Evolutionary conservation across 2,113 vertebrate species (phyloP), one percentile per base, ranked within the genome.

Genomic region (Mormyrus lacerda): DNA sequence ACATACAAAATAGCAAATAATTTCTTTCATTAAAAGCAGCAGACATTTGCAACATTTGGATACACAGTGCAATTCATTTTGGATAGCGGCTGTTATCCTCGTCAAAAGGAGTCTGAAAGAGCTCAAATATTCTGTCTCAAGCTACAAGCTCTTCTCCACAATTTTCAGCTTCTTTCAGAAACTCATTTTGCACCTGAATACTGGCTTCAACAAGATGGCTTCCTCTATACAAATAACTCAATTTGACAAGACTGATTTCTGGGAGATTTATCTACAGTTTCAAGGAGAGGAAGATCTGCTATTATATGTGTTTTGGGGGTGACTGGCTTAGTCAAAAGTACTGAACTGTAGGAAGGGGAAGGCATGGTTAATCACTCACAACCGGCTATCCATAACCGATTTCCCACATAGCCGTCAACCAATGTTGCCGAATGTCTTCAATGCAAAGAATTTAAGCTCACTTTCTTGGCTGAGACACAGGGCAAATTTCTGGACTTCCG

Each of bases 11-110:
- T 45, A 76, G 44, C 47, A 88, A 88, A 35, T 44, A 5, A 48
- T 88, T 73, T 73, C 65, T 65, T 61, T 73, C 87, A 69, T 47
- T 88, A 31, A 73, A 76, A 61, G 73, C 45, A 73, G 24, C 15
- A 45, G n/a, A 88, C 47, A 73, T 88, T 88, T 73, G n/a, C 61
- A 31, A 27, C 45, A 88, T 88, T 76, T 88, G 65, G 87, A 55
- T 65, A 45, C 58, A 65, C 61, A 76, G 58, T 73, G 61, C 65
- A 76, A 76, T 73, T 88, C 87, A 88, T 65, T 88, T 69, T 27
- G 1, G 45, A 88, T 73, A 69, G 58, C 5, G 8, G n/a, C 61
- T 50, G 61, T 73, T 88, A 88, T 31, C 27, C 73, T 42, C 19
- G 15, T 79, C 73, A 79, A 79, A 79, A 42, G 31, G 35, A 31